Base-by-base conservation (phyloP, 2,113 vertebrate genomes). In the Sapajus apella region DNA sequence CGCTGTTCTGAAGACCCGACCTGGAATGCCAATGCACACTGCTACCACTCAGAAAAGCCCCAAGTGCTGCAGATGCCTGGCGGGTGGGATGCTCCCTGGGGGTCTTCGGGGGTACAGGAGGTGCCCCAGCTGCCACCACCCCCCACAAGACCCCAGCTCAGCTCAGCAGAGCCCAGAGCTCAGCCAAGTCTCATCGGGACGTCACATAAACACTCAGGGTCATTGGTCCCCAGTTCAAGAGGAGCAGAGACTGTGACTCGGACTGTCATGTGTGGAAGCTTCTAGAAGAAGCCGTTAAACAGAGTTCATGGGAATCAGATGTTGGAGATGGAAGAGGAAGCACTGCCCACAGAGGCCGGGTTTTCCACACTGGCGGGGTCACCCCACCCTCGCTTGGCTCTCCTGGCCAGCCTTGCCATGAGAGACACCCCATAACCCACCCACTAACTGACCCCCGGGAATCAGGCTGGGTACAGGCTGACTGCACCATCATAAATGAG, bases 21-120 rank as follows among this genome's bases (percentile, higher is more conserved):
- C 5, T 5, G 3, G 0, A 25, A 50, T 11, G 43, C 25, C 13
- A 4, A 8, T 1, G n/a, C 5, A 5, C 0, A 2, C 9, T 2
- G 9, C 47, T 12, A 25, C n/a, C 21, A 20, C 37, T 47, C 2
- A 0, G n/a, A 25, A n/a, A 12, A 2, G 20, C 16, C 43, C 27
- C 35, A 1, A 14, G 27, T 13, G 18, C 2, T 2, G n/a, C 2
- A 2, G 72, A 23, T 16, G 80, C n/a, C 40, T 23, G 23, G 9
- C 3, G 50, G n/a, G 30, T 1, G 2, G 17, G 37, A 30, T 27
- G 47, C 32, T n/a, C 84, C 30, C 27, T 3, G 35, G 61, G 72
- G 40, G 25, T 7, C 55, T 52, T 56, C 17, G 6, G 47, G 56
- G 45, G 58, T 40, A 40, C 47, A 1, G 11, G 6, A 81, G 70